Percentiles rank a stretch among this genome's conserved stretches.
Evolutionary conservation across 92 coral and sea anemone species (phyloP).

Genomic region (Metridium senile): DNA sequence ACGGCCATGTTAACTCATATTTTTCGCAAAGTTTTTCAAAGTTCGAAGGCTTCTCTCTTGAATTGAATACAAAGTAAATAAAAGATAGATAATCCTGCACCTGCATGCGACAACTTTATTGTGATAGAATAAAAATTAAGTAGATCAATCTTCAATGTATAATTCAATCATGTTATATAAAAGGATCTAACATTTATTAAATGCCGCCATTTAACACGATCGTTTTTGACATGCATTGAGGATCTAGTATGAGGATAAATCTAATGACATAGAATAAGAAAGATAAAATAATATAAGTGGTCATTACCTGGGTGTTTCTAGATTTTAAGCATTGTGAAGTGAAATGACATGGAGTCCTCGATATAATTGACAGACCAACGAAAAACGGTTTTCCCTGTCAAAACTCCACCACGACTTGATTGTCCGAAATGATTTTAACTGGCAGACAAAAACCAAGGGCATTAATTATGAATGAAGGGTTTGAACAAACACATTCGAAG

Average conservation of each 20-base stretch:
- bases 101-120: too few species aligned
- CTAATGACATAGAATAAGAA: background rate
- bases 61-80: background rate
- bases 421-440: conserved; percentile 17
- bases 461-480: conserved; percentile 35
- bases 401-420: conserved; percentile 29
- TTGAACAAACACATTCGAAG: conserved; percentile 26
- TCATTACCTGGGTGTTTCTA: background rate
- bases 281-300: background rate
- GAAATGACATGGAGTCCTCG: background rate
- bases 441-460: conserved; percentile 32
- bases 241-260: too few species aligned
- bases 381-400: conserved; percentile 27
- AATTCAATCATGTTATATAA: background rate
- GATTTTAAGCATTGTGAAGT: background rate
- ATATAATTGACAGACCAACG: conserved; percentile 17
- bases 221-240: background rate
- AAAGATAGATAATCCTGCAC: background rate
- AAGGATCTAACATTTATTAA: too few species aligned
- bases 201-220: background rate
- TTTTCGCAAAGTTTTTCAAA: background rate
- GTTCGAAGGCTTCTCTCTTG: background rate
- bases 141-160: background rate
- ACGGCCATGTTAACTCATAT: background rate
- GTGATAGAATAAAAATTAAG: too few species aligned